Evolutionary conservation across 2,888 invertebrate genomes (phyloP), one percentile per base, ranked within the genome.

Genomic region (Alcis repandata): DNA sequence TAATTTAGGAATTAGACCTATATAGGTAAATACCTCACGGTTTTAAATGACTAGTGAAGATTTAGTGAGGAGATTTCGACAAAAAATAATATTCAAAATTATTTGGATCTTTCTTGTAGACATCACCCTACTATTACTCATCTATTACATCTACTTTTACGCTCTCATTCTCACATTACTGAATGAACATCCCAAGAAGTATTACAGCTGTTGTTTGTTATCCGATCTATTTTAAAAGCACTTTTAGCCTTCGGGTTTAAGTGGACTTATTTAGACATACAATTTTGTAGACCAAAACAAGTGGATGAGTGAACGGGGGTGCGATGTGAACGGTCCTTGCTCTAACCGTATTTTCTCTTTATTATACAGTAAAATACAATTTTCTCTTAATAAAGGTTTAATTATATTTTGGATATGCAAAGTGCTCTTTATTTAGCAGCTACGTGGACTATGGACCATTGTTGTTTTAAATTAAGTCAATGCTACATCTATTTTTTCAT

Each of bases 211-310:
- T 40, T 13, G 4, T n/a, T 27, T 36, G 41, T 13, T 20, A 49
- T 43, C 19, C 38, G 10, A 56, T 65, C 61, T 62, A 52, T 48
- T 66, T 41, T 43, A 36, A 60, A 15, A 61, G 46, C 19, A 53
- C 65, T 69, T 70, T 68, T n/a, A n/a, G 66, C 56, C 62, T 57
- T 36, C 11, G 32, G 13, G 22, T 52, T 57, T 41, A 49, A 69
- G 63, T 59, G 69, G 49, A 64, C 48, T 67, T 67, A 65, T 69
- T 43, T 62, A 71, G 70, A 71, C 66, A 70, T 71, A 72, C 68
- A 73, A 69, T 70, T 36, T 70, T 67, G 63, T 36, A 64, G 59
- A 69, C 67, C 71, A 73, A 71, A 71, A 69, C 62, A 65, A 61
- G 62, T 58, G 63, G 60, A 61, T 57, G 58, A 63, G 69, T 63